phyloP scores from a whole-genome alignment of 2,797 vertebrate genomes.

The Melanitta fusca region DNA sequence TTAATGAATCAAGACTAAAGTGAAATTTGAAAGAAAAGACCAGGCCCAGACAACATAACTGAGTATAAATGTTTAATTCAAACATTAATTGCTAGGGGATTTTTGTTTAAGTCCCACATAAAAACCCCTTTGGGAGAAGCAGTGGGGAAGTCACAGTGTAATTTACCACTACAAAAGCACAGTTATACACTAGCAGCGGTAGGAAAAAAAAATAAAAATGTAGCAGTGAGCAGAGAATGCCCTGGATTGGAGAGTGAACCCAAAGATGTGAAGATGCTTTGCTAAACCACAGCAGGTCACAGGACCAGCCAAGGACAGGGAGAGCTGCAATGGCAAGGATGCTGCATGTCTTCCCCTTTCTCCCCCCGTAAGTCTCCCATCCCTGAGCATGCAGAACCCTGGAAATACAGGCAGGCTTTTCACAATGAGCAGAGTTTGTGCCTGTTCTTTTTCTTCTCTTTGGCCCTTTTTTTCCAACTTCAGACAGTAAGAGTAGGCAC shows the following conservation, averaged over 20 bases:
- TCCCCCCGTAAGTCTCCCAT: fast-evolving
- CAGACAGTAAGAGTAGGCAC: no score
- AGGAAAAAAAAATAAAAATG: neutral
- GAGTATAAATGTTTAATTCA: neutral
- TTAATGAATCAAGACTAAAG: neutral
- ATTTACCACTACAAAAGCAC: neutral
- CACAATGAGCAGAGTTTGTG: neutral
- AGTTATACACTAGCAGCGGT: neutral
- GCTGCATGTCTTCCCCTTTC: neutral
- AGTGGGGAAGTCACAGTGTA: no score
- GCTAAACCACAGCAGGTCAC: neutral
- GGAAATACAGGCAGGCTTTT: neutral
- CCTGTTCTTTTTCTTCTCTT: neutral
- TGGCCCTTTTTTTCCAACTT: neutral
- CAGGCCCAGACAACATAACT: neutral
- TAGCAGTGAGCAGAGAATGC: fast-evolving
- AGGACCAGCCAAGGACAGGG: neutral
- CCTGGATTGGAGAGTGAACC: neutral
- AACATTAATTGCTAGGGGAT: neutral
- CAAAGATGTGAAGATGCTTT: neutral
- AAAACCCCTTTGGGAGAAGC: neutral
- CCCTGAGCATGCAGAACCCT: no score
- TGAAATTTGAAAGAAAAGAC: neutral
- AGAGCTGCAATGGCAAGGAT: no score
- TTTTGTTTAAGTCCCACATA: neutral